Conservation (phyloP, 2,888 invertebrate species). For the Caenorhabditis virilis region DNA sequence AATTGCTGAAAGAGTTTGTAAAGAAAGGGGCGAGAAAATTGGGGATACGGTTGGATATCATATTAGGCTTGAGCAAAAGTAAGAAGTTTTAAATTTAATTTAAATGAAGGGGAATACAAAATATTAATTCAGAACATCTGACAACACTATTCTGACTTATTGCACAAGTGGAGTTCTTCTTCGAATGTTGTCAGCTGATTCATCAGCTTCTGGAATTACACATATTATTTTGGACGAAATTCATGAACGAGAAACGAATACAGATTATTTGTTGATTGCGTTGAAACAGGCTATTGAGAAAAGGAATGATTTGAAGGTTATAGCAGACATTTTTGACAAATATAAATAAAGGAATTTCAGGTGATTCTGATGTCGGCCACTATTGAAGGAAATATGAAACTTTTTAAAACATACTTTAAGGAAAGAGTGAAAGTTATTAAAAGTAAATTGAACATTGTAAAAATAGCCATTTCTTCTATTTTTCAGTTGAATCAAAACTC, state of each 20-base stretch:
- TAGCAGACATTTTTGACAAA: neutral
- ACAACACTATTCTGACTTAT: conserved; percentile 82
- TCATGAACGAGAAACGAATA: conserved; percentile 89
- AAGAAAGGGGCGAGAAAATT: conserved; percentile 82
- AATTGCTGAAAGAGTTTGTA: conserved; percentile 86
- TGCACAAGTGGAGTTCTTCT: conserved; percentile 90
- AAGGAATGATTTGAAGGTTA: conserved; percentile 58
- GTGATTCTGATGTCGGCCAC: conserved; percentile 90
- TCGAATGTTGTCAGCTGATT: conserved; percentile 84
- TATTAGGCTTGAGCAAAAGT: conserved; percentile 84
- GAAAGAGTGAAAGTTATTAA: conserved; percentile 77
- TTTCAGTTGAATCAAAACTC: conserved; percentile 59
- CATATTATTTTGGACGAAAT: conserved; percentile 85
- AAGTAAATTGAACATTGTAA: conserved; percentile 62
- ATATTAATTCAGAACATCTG: conserved; percentile 74
- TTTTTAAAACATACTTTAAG: conserved; percentile 84
- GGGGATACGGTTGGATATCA: conserved; percentile 86
- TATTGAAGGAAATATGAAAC: conserved; percentile 77
- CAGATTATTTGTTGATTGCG: conserved; percentile 88
- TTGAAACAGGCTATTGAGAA: conserved; percentile 70
- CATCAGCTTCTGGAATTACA: conserved; percentile 77
- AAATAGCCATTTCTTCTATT: neutral
- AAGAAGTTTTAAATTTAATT: conserved; percentile 7
- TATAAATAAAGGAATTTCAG: conserved; percentile 47
- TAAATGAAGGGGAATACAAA: conserved; percentile 6